Percentiles rank a stretch among this genome's conserved stretches.
Conservation (phyloP, 2,888 invertebrate species). For the Corbicula japonica region DNA sequence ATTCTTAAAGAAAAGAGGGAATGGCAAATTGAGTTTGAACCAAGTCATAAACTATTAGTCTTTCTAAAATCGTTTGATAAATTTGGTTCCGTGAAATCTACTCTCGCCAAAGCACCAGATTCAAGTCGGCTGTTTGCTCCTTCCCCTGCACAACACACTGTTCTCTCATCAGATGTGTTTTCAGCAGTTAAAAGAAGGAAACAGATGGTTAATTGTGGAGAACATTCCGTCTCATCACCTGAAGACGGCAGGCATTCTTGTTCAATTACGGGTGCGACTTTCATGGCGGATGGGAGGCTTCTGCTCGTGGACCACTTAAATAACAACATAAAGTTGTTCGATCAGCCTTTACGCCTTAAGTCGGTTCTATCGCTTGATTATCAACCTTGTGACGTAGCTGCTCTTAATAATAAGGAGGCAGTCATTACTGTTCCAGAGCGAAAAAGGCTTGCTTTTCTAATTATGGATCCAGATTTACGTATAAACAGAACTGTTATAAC, state of each 20-base stretch:
- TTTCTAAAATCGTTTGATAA: conserved; percentile 41
- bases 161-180: conserved; percentile 34
- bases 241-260: conserved; percentile 38
- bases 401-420: conserved; percentile 42
- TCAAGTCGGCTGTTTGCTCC: conserved; percentile 9
- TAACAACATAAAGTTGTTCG: conserved; percentile 42
- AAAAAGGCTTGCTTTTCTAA: conserved; percentile 46
- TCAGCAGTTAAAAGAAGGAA: conserved; percentile 37
- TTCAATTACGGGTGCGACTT: conserved; percentile 35
- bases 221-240: conserved; percentile 30
- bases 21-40: conserved; percentile 34
- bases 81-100: conserved; percentile 42
- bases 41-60: conserved; percentile 45
- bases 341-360: conserved; percentile 40
- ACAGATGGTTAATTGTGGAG: conserved; percentile 41
- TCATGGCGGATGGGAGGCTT: conserved; percentile 49
- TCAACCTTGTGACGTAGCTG: conserved; percentile 49
- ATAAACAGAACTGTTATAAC: conserved; percentile 34
- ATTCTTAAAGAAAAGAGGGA: conserved; percentile 39
- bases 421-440: conserved; percentile 45
- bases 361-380: conserved; percentile 22
- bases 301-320: conserved; percentile 49
- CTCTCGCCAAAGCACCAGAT: conserved; percentile 15
- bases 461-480: conserved; percentile 50
- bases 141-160: conserved; percentile 25